Evolutionary conservation across 2,113 vertebrate genomes (phyloP).

Genomic region (Passer montanus): DNA sequence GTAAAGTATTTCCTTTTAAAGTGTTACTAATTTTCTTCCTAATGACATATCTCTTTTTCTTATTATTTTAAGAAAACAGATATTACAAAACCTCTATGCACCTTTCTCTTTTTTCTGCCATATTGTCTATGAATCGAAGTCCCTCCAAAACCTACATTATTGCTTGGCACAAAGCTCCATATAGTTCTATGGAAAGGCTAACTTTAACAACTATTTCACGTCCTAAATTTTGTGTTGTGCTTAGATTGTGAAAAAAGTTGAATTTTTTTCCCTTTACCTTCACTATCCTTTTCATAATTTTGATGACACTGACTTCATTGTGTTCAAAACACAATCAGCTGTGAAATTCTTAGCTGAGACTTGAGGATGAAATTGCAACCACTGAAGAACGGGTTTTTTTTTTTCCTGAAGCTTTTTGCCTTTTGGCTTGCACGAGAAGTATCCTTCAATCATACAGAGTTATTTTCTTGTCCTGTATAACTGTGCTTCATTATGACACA

Average conservation of each 20-base stretch:
- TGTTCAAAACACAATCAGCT: background rate
- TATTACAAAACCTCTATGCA: background rate
- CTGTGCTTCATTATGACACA: background rate
- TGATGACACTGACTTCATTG: background rate
- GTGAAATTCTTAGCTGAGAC: background rate
- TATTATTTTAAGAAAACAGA: background rate
- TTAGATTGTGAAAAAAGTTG: background rate
- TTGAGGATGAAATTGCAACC: background rate
- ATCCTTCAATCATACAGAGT: background rate
- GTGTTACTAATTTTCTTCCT: background rate
- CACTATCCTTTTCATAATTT: background rate
- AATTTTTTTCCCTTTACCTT: background rate
- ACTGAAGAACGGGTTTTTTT: background rate
- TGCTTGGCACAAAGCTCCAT: background rate
- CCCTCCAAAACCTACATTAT: background rate
- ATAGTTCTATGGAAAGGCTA: background rate
- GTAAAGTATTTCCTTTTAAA: constrained; percentile 78
- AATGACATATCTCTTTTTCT: background rate
- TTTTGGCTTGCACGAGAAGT: background rate
- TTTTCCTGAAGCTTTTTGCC: background rate
- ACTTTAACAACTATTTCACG: background rate
- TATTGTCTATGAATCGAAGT: background rate
- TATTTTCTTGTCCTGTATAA: background rate
- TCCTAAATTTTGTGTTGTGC: background rate
- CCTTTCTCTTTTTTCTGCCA: background rate